Evolutionary conservation across 2,113 vertebrate species (phyloP), one percentile per base, ranked within the genome.

Genomic region (Neodon shergylaensis): DNA sequence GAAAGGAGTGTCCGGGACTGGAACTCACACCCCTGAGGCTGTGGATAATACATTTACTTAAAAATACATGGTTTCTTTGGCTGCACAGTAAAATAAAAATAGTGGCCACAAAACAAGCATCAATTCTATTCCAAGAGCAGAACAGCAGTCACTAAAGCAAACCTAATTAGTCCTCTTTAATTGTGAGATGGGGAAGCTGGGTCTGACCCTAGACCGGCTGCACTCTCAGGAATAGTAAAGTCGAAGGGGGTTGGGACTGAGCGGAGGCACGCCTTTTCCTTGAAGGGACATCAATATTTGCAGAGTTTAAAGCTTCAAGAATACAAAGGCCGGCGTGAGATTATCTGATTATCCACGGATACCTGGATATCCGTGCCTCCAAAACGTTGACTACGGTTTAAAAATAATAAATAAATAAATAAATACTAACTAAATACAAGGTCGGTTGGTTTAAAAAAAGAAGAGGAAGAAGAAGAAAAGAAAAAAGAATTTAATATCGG

Each of bases 401-500:
- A 42, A 39, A 82, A 81, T n/a, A 85, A 63, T 91, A 70, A 54
- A 54, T 52, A 52, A 47, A 47, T 47, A 47, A 16, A 79, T 77
- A 70, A 76, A 33, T 44, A 81, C 58, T 89, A 72, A 17, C 13
- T 76, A 81, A 76, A 90, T 87, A 97, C 96, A 97, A 93, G 77
- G 85, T 8, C 94, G 86, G 87, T 91, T 72, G 95, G 90, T 85
- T 58, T 1, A 97, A 97, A 96, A 9, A 31, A 49, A 33, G 10
- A 13, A 28, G 42, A 26, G 13, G 28, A 28, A 11, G 26, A 11
- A 28, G 28, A 31, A 28, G 24, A 26, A 12, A 31, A 22, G 36
- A n/a, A 31, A 22, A 36, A n/a, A 24, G 3, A 9, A 97, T 98
- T 98, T 98, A 98, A 97, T 97, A 97, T 97, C 98, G 98, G 98